Percentiles rank a stretch among this genome's conserved stretches.
These are phyloP conservation scores for Mermis nigrescens DNA, from an alignment of 2,888 invertebrate genomes.

Conservation along the genomic window DNA sequence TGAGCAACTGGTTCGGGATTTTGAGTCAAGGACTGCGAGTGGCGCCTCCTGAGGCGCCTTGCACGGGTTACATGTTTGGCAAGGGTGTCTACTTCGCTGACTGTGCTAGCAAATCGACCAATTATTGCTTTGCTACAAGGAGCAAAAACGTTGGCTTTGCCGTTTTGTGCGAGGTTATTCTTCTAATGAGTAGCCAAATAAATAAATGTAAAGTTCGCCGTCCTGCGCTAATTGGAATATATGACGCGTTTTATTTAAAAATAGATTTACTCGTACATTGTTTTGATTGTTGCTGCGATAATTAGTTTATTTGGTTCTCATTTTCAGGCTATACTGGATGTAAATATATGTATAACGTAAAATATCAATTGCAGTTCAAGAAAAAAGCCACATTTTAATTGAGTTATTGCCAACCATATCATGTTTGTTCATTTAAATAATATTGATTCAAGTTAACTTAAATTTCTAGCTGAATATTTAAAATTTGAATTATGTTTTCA, in stretches of 20 bases:
- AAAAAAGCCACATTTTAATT: too few relatives aligned
- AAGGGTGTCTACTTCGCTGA: constrained; percentile 42
- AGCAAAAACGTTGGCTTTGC: constrained; percentile 34
- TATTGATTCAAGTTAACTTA: too few relatives aligned
- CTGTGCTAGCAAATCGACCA: constrained; percentile 39
- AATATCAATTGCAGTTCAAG: too few relatives aligned
- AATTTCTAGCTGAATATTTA: too few relatives aligned
- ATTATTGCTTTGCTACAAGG: constrained; percentile 37
- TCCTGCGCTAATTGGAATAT: neutral
- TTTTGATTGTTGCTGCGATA: neutral
- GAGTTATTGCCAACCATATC: too few relatives aligned
- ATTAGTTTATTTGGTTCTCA: too few relatives aligned
- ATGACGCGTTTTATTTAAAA: neutral
- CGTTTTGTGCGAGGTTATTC: constrained; percentile 37
- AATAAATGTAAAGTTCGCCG: neutral
- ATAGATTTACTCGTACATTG: too few relatives aligned
- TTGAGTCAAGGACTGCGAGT: constrained; percentile 38
- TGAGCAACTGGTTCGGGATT: constrained; percentile 40
- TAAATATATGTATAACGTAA: too few relatives aligned
- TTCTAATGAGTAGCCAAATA: neutral
- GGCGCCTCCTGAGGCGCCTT: constrained; percentile 41
- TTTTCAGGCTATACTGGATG: too few relatives aligned
- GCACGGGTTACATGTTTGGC: constrained; percentile 31
- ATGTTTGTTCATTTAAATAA: too few relatives aligned
- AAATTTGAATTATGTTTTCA: too few relatives aligned